Evolutionary conservation across 2,888 invertebrate genomes (phyloP), one percentile per base, ranked within the genome.

Genomic region (Prenolepis imparis): DNA sequence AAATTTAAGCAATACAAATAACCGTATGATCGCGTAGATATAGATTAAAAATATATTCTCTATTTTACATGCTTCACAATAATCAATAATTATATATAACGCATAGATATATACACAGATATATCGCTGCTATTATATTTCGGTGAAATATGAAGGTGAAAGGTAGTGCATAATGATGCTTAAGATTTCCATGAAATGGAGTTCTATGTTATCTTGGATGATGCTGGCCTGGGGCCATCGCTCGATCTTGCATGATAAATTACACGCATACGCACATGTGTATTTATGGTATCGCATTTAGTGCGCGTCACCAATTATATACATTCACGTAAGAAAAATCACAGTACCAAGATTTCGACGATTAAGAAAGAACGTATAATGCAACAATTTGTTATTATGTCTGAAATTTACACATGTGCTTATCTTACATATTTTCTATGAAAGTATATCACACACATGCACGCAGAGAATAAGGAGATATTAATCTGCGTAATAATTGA

Each of bases 181-280:
- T 67, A 87, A 91, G 87, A 89, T 90, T 90, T 91, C 88, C 86
- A 86, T 88, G 90, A 90, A 90, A 89, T 86, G 82, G 86, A 88
- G 85, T 90, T 90, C 86, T 88, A 87, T 87, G 87, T 91, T 91
- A 88, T 87, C 89, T 91, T 84, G 84, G 84, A 86, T 87, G 88
- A 90, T 86, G 85, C 86, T 83, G 86, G 86, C 87, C 84, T 67
- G 77, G 68, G 82, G 83, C 82, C 84, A 89, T 90, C 89, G 87
- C 86, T 86, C 90, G 87, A 90, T 88, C 90, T 88, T 83, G 84
- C 84, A 90, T 91, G 91, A 91, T 92, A 90, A 92, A 92, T 91
- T 88, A 88, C 87, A 83, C 78, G 83, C 84, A 85, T 87, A 88
- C 86, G 88, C 85, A 87, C 86, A 84, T 84, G 82, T 88, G 89